Conservation (phyloP, 2,888 invertebrate species). For the Mesopsocus fuscifrons region DNA sequence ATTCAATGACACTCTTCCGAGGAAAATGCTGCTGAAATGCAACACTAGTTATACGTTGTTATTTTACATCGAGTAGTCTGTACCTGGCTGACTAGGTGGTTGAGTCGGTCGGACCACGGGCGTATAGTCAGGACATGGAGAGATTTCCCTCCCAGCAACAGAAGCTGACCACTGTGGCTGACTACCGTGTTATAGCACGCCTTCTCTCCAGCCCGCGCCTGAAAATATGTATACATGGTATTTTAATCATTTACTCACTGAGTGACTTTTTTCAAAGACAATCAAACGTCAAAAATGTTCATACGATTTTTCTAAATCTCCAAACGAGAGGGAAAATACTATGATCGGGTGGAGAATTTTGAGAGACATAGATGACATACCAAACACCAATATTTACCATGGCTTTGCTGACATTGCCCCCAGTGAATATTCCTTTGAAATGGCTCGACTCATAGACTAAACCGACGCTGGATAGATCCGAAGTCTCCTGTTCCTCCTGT, state of each 20-base stretch:
- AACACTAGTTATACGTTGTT: no score
- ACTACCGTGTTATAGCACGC: conserved; percentile 58
- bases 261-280: conserved; percentile 15
- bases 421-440: conserved; percentile 82
- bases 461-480: conserved; percentile 62
- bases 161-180: conserved; percentile 44
- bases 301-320: conserved; percentile 3
- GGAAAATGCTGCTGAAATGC: no score
- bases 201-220: conserved; percentile 50
- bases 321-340: neutral
- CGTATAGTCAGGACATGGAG: conserved; percentile 38
- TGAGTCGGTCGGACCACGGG: conserved; percentile 45
- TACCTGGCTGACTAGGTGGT: conserved; percentile 32
- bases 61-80: no score
- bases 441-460: conserved; percentile 75
- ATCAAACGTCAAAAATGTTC: conserved; percentile 19
- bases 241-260: conserved; percentile 1
- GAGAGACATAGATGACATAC: no score
- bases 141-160: conserved; percentile 44
- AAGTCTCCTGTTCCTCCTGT: conserved; percentile 65
- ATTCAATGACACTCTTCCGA: no score
- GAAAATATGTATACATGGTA: no score
- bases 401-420: conserved; percentile 75
- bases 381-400: conserved; percentile 36
- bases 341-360: conserved; percentile 3